Evolutionary conservation across 2,797 vertebrate genomes (phyloP).

Genomic region (Novumbra hubbsi): DNA sequence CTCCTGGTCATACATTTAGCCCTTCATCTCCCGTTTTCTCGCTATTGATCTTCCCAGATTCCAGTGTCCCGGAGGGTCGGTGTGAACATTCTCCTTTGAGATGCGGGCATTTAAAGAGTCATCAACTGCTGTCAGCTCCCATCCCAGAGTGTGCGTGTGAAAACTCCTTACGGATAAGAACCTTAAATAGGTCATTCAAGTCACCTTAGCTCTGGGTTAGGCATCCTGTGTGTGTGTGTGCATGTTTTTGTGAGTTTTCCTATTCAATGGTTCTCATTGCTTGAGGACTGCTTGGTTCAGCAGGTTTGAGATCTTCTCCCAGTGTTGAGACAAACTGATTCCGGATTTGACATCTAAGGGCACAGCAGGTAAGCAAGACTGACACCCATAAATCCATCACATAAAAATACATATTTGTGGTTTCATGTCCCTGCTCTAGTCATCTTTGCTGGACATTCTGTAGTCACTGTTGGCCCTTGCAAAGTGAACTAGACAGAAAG

Average conservation of each 20-base stretch:
- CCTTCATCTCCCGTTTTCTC: slow-evolving; percentile 35
- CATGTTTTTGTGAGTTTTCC: slow-evolving; percentile 25
- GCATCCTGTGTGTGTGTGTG: slow-evolving; percentile 20
- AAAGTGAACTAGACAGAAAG: not conserved
- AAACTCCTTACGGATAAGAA: slow-evolving; percentile 43
- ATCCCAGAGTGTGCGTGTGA: slow-evolving; percentile 52
- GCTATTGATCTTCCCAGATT: slow-evolving; percentile 65
- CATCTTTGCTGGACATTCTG: not conserved
- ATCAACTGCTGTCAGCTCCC: slow-evolving; percentile 36
- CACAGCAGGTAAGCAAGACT: slow-evolving; percentile 53
- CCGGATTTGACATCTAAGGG: slow-evolving; percentile 27
- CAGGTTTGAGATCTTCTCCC: slow-evolving; percentile 5
- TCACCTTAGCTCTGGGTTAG: slow-evolving; percentile 20
- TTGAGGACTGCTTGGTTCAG: slow-evolving; percentile 23
- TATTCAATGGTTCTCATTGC: slow-evolving; percentile 47
- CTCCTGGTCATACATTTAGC: slow-evolving; percentile 26
- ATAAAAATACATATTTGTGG: not conserved
- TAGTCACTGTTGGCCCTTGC: not conserved
- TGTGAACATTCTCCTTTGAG: slow-evolving; percentile 60
- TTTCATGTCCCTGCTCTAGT: not conserved
- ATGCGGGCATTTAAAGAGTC: slow-evolving; percentile 58
- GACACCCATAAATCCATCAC: slow-evolving; percentile 27
- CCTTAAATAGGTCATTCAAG: slow-evolving; percentile 47
- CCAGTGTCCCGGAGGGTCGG: slow-evolving; percentile 58
- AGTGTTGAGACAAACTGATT: slow-evolving; percentile 21